Conservation (phyloP, 2,888 invertebrate genomes). For the Plemyria rubiginata region DNA sequence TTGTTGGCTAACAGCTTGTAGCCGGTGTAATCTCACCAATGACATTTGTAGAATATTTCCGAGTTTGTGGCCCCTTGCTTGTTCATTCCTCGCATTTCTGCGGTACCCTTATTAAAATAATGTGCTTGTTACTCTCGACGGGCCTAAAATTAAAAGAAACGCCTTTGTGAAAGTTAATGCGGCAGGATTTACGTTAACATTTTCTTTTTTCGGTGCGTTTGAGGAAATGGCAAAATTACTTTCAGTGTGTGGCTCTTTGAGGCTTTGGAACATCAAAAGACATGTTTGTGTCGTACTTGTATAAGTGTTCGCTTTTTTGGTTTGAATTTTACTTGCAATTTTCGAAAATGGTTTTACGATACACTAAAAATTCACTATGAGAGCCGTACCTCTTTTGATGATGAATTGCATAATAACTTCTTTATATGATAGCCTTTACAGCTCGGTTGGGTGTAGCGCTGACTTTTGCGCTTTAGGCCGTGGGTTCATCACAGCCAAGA, state of each 20-base stretch:
- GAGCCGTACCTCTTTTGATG: too few species aligned
- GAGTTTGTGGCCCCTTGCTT: slow-evolving; percentile 2
- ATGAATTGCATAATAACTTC: too few species aligned
- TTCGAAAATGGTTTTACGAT: neutral
- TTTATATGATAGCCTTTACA: too few species aligned
- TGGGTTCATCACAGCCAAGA: too few species aligned
- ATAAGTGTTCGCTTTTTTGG: neutral
- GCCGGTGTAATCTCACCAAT: neutral
- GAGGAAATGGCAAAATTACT: slow-evolving; percentile 4
- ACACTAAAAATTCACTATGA: too few species aligned
- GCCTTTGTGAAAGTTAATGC: slow-evolving; percentile 15
- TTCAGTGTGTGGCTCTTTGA: neutral
- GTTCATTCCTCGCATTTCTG: slow-evolving; percentile 14
- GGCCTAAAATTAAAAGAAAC: slow-evolving; percentile 22
- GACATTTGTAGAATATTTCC: slow-evolving; percentile 4
- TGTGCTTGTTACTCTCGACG: slow-evolving; percentile 18
- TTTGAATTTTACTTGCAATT: neutral
- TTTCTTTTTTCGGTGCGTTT: slow-evolving; percentile 6
- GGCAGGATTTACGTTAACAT: slow-evolving; percentile 5
- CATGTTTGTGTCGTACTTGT: neutral
- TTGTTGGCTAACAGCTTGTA: neutral
- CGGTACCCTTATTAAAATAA: slow-evolving; percentile 29
- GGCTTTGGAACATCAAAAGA: slow-evolving; percentile 10
- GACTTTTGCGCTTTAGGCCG: too few species aligned
- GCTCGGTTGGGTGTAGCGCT: too few species aligned